Evolutionary conservation across 1,140 invertebrate species (phyloP).

Genomic region (Drosophila micromelanica): DNA sequence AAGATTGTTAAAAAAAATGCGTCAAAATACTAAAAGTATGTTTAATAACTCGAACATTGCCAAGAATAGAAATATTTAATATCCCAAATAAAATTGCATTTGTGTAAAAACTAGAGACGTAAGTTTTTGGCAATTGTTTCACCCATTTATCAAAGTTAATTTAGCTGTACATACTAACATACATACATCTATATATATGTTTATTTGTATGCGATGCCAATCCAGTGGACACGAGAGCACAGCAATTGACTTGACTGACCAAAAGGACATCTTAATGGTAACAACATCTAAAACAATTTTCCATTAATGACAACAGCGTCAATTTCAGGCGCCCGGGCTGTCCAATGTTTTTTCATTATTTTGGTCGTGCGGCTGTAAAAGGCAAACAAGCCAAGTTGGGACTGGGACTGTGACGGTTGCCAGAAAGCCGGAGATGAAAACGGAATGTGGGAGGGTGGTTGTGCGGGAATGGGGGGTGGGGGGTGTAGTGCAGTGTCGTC

Average conservation of each 20-base stretch:
- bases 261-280: slow-evolving; percentile 17
- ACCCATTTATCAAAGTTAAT: too few relatives aligned
- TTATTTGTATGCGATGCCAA: not conserved
- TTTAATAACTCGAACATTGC: too few relatives aligned
- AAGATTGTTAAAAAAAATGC: too few relatives aligned
- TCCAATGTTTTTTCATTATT: slow-evolving; percentile 40
- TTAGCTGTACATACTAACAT: not conserved
- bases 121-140: too few relatives aligned
- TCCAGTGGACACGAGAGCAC: not conserved
- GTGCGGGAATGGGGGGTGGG: not conserved
- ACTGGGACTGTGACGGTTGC: too few relatives aligned
- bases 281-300: slow-evolving; percentile 49
- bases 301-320: slow-evolving; percentile 48
- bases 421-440: not conserved
- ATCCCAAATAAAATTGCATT: too few relatives aligned
- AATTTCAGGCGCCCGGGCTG: slow-evolving; percentile 23
- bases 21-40: too few relatives aligned
- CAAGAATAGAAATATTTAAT: too few relatives aligned
- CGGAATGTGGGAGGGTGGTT: not conserved
- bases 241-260: slow-evolving; percentile 10
- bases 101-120: too few relatives aligned
- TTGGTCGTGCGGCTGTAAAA: slow-evolving; percentile 16
- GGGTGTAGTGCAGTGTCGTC: not conserved
- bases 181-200: not conserved
- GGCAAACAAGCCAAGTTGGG: slow-evolving; percentile 11